Conservation (phyloP, 2,113 vertebrate species). For the Vulpes vulpes region DNA sequence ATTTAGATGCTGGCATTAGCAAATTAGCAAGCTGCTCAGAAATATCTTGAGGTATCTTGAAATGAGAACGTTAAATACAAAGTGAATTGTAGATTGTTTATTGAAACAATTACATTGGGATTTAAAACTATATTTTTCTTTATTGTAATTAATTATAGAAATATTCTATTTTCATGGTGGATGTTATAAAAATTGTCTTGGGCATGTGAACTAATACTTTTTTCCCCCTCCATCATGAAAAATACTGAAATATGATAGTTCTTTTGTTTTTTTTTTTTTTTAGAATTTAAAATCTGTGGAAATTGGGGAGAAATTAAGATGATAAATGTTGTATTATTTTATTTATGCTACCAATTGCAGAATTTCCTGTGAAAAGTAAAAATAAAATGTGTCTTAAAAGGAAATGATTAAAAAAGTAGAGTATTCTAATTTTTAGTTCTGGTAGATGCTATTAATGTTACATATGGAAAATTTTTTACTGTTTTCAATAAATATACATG, state of each 20-base stretch:
- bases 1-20: neutral
- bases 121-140: neutral
- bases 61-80: neutral
- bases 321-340: neutral
- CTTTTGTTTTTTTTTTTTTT: neutral
- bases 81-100: neutral
- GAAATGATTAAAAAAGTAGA: neutral
- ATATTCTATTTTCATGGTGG: neutral
- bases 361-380: neutral
- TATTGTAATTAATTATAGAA: conserved; percentile 16
- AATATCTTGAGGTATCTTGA: neutral
- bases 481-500: neutral
- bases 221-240: neutral
- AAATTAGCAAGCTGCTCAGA: neutral
- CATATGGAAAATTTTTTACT: neutral
- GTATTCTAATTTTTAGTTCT: neutral
- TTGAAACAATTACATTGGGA: neutral
- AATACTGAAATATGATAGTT: neutral
- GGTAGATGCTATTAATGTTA: neutral
- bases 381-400: neutral
- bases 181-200: neutral
- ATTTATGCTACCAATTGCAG: conserved; percentile 12
- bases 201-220: neutral
- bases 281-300: neutral
- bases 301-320: neutral